These are phyloP conservation scores for Podilymbus podiceps DNA, from an alignment of 2,113 vertebrate species.

Conservation along the genomic window DNA sequence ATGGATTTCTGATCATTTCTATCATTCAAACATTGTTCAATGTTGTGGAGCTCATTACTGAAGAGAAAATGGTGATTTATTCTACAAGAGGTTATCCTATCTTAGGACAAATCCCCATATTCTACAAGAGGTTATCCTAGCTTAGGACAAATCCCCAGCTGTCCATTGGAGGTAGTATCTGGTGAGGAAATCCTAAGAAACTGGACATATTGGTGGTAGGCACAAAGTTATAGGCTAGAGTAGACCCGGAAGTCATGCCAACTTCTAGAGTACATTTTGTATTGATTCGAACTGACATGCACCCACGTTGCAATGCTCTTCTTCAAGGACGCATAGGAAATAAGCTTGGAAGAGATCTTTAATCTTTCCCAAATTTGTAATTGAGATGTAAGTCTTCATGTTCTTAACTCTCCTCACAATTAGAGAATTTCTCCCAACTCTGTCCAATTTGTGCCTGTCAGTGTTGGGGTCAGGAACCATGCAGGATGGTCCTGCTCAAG, in stretches of 20 bases:
- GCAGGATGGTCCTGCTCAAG: not conserved
- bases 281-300: not conserved
- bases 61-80: not conserved
- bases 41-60: constrained; percentile 19
- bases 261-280: not conserved
- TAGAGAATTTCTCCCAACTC: not conserved
- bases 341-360: not conserved
- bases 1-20: constrained; percentile 18
- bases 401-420: not conserved
- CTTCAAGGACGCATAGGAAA: not conserved
- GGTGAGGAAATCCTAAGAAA: not conserved
- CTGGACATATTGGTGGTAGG: not conserved
- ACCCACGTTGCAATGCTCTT: not conserved
- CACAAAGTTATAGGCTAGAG: not conserved
- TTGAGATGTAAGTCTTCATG: not conserved
- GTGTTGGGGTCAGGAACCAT: not conserved
- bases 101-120: not conserved
- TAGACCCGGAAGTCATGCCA: not conserved
- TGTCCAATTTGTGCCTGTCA: not conserved
- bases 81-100: not conserved
- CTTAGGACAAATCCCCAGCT: not conserved
- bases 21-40: not conserved
- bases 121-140: not conserved
- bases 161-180: not conserved
- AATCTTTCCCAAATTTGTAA: not conserved